phyloP scores from a whole-genome alignment of 2,113 vertebrate genomes.

The Chunga burmeisteri region DNA sequence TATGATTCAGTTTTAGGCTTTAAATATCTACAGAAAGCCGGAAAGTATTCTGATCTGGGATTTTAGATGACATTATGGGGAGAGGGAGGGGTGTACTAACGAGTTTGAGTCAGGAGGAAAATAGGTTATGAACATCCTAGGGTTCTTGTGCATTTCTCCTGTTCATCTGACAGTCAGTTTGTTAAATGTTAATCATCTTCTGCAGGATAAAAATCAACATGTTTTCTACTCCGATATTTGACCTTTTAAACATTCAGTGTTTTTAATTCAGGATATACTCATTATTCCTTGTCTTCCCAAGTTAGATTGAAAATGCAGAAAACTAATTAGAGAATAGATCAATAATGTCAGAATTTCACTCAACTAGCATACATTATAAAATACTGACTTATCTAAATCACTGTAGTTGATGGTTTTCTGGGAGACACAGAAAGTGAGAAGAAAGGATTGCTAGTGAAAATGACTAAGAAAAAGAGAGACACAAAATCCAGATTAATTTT shows the following conservation, averaged over 20 bases:
- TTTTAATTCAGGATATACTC: constrained; percentile 12
- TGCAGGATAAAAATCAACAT: neutral
- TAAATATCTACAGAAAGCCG: neutral
- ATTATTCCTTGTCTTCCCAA: neutral
- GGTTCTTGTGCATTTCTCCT: neutral
- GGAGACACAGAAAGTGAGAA: neutral
- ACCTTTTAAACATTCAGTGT: constrained; percentile 28
- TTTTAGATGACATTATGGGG: constrained; percentile 8
- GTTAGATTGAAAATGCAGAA: constrained; percentile 12
- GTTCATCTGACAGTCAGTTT: neutral
- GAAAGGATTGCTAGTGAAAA: neutral
- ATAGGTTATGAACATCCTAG: neutral
- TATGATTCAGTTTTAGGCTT: constrained; percentile 14
- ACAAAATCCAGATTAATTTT: neutral
- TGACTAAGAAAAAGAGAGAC: neutral
- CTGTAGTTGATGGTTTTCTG: neutral
- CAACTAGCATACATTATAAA: neutral
- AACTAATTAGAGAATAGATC: constrained; percentile 19
- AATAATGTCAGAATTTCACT: constrained; percentile 13
- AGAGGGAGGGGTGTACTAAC: neutral
- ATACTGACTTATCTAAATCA: neutral
- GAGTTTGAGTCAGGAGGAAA: neutral
- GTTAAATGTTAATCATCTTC: constrained; percentile 4
- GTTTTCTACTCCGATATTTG: constrained; percentile 23
- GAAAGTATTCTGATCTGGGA: neutral